Percentiles rank a stretch among this genome's conserved stretches.
phyloP scores from a whole-genome alignment of 2,113 vertebrate species.

The Chaetura pelagica region DNA sequence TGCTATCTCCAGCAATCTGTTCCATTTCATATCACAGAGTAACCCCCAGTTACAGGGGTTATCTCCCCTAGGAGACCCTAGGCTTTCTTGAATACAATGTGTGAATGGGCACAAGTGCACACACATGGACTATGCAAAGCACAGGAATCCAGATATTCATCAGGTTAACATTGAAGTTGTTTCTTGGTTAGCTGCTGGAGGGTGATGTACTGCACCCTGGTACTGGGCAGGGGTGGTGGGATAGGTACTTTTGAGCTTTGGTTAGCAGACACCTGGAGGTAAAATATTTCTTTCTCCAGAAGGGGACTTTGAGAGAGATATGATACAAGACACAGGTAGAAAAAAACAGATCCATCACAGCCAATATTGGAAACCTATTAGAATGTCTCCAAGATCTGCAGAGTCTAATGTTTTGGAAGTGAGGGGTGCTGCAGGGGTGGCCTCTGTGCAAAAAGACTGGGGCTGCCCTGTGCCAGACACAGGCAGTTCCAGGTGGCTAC shows the following conservation, averaged over 20 bases:
- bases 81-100: accelerated
- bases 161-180: not conserved
- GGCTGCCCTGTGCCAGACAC: accelerated
- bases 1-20: not conserved
- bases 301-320: not conserved
- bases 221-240: not conserved
- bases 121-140: not conserved
- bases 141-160: not conserved
- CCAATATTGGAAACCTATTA: not conserved
- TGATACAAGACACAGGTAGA: not conserved
- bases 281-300: not conserved
- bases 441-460: not conserved
- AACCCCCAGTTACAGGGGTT: not conserved
- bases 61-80: not conserved
- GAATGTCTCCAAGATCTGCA: not conserved
- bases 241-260: not conserved
- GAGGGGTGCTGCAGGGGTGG: not conserved
- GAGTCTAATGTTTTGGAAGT: not conserved
- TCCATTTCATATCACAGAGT: not conserved
- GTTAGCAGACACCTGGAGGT: not conserved
- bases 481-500: not conserved
- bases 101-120: not conserved
- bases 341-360: not conserved
- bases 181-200: not conserved
- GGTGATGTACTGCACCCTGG: not conserved